Evolutionary conservation across 2,113 vertebrate species (phyloP).

Genomic region (Narcine bancroftii): DNA sequence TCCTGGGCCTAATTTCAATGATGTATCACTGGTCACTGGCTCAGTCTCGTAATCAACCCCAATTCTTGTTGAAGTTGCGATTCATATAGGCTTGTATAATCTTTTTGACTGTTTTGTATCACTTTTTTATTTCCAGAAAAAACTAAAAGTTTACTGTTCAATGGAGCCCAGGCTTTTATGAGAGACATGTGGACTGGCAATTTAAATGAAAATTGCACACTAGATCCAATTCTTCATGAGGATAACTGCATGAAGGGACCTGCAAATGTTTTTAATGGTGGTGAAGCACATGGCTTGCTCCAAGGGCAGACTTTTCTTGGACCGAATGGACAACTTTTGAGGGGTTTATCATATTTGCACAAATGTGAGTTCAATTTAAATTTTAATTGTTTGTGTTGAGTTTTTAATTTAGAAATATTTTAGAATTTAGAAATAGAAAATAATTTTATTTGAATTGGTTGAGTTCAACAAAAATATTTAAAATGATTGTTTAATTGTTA

Average conservation of each 20-base stretch:
- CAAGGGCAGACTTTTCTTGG: slow-evolving; percentile 60
- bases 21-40: too few relatives aligned
- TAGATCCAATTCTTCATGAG: not conserved
- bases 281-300: slow-evolving; percentile 13
- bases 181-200: slow-evolving; percentile 42
- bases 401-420: not conserved
- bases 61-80: too few relatives aligned
- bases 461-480: not conserved
- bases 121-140: slow-evolving; percentile 47
- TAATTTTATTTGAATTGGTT: not conserved
- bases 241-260: slow-evolving; percentile 23
- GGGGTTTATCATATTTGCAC: slow-evolving; percentile 12
- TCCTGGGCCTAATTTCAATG: too few relatives aligned
- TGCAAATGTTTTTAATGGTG: not conserved
- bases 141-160: slow-evolving; percentile 58
- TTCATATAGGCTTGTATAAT: too few relatives aligned
- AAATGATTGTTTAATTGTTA: too few relatives aligned
- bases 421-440: too few relatives aligned
- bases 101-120: not conserved
- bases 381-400: not conserved
- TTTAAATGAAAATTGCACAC: slow-evolving; percentile 33
- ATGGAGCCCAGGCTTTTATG: slow-evolving; percentile 53
- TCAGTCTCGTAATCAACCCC: too few relatives aligned
- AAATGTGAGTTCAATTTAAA: slow-evolving; percentile 2
- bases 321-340: slow-evolving; percentile 53